These are phyloP conservation scores for Saccostrea echinata DNA, from an alignment of 1,140 invertebrate species.

Conservation along the genomic window DNA sequence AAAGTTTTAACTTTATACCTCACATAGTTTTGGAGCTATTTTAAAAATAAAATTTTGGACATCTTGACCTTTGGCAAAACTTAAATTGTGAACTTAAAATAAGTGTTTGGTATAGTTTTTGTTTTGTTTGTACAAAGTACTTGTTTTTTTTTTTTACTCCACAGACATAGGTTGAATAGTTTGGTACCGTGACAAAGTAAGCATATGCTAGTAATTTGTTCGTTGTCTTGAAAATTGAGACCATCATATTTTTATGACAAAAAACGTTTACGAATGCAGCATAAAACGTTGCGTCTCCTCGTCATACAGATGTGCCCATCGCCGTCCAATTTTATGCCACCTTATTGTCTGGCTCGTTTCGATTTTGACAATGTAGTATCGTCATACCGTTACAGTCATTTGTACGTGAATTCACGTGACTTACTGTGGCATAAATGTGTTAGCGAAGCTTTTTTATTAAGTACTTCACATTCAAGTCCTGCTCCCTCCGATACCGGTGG, in stretches of 20 bases:
- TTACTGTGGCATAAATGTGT: too few relatives aligned
- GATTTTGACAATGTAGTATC: neutral
- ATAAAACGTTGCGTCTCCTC: neutral
- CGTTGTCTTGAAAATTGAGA: neutral
- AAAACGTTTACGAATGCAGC: neutral
- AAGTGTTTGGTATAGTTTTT: too few relatives aligned
- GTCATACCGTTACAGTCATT: neutral
- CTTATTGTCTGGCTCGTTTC: neutral
- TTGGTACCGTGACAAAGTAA: neutral
- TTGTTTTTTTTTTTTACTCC: neutral
- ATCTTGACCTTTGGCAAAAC: too few relatives aligned
- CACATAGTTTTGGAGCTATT: too few relatives aligned
- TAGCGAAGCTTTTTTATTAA: neutral
- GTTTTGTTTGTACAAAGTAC: too few relatives aligned
- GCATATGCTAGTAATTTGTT: neutral
- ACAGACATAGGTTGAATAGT: neutral
- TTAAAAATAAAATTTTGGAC: too few relatives aligned
- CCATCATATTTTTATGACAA: neutral
- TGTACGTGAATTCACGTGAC: neutral
- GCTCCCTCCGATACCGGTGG: neutral
- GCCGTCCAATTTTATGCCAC: neutral
- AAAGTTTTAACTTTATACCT: too few relatives aligned
- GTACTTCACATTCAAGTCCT: neutral
- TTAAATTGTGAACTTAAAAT: too few relatives aligned
- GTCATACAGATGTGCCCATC: neutral